These are phyloP conservation scores for Esperia sulphurella DNA, from an alignment of 2,888 invertebrate genomes.

Conservation along the genomic window DNA sequence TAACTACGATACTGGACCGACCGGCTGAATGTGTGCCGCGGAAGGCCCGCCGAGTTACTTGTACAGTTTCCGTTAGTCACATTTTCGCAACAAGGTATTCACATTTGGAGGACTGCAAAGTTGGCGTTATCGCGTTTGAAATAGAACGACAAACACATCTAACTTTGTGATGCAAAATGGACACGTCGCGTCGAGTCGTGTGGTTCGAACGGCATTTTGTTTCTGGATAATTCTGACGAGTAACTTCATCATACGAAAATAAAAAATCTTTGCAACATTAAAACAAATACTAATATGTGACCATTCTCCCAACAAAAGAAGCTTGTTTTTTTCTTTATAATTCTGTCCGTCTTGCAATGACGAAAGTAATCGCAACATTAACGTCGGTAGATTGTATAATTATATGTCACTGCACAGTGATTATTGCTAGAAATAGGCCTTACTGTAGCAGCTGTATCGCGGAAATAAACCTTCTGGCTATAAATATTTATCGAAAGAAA, in stretches of 20 bases:
- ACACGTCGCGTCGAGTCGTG: conserved; percentile 42
- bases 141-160: conserved; percentile 75
- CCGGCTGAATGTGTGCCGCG: conserved; percentile 41
- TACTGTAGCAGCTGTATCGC: neutral
- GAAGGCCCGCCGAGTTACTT: conserved; percentile 70
- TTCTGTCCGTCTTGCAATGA: too few relatives aligned
- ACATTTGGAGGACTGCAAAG: conserved; percentile 77
- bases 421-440: neutral
- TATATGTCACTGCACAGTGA: too few relatives aligned
- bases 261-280: neutral
- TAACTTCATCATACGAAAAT: conserved; percentile 10
- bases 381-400: too few relatives aligned
- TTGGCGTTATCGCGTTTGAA: conserved; percentile 78
- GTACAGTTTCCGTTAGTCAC: conserved; percentile 78
- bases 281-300: too few relatives aligned
- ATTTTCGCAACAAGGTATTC: conserved; percentile 79
- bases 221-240: too few relatives aligned
- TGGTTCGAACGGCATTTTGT: conserved; percentile 10
- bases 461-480: too few relatives aligned
- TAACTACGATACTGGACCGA: conserved; percentile 7
- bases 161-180: conserved; percentile 77
- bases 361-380: too few relatives aligned
- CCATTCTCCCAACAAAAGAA: too few relatives aligned
- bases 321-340: too few relatives aligned
- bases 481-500: neutral